A percentile compares a stretch with the other conserved stretches of the same genome.
Conservation (phyloP, 2,797 vertebrate genomes). For the Coregonus ussuriensis region DNA sequence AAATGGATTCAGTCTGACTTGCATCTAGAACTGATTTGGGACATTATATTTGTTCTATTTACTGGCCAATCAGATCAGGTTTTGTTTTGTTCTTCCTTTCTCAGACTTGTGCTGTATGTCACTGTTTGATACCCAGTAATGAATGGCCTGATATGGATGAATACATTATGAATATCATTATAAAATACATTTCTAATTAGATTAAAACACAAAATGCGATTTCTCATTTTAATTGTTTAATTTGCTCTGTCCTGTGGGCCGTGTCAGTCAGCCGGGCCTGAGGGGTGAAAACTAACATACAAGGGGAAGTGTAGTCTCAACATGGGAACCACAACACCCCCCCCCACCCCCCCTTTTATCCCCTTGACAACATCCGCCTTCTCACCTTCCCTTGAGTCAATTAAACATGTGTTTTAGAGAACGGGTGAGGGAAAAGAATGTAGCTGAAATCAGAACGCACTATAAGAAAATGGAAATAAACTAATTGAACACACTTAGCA, state of each 20-base stretch:
- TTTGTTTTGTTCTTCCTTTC: slow-evolving; percentile 27
- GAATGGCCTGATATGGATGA: slow-evolving; percentile 37
- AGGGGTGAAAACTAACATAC: slow-evolving; percentile 13
- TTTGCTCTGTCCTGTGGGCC: slow-evolving; percentile 26
- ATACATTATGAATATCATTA: slow-evolving; percentile 23
- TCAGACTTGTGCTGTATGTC: slow-evolving; percentile 2
- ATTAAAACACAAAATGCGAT: slow-evolving; percentile 11
- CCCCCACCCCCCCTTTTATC: slow-evolving; percentile 10
- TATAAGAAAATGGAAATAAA: slow-evolving; percentile 68
- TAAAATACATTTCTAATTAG: slow-evolving; percentile 43
- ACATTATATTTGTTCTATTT: background rate
- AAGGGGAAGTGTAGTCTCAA: slow-evolving; percentile 1
- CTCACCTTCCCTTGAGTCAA: slow-evolving; percentile 40
- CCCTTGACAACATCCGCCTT: slow-evolving; percentile 27
- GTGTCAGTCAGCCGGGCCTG: slow-evolving; percentile 33
- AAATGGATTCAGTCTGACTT: background rate
- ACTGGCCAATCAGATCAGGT: slow-evolving; percentile 19
- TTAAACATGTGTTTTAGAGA: slow-evolving; percentile 52
- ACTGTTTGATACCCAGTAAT: slow-evolving; percentile 29
- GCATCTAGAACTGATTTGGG: background rate
- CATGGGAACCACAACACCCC: background rate
- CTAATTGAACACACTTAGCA: slow-evolving; percentile 71
- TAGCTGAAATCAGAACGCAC: slow-evolving; percentile 49
- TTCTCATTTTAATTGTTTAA: slow-evolving; percentile 37
- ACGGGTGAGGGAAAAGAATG: slow-evolving; percentile 28